Conservation (phyloP, 2,113 vertebrate species). For the Forbesichthys agassizii region DNA sequence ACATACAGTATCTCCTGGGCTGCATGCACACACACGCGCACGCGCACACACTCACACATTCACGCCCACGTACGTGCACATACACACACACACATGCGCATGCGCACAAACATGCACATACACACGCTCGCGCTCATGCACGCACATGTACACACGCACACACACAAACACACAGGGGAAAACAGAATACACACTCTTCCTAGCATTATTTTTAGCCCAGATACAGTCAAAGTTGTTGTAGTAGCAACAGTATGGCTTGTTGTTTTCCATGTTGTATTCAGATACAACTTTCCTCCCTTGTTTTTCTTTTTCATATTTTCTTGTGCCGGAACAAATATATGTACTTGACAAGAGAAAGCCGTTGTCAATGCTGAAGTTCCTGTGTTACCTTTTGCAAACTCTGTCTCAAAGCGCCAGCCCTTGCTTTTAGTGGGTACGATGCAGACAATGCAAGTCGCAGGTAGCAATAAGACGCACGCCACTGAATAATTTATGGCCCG, state of each 20-base stretch:
- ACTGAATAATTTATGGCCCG: slow-evolving; percentile 82
- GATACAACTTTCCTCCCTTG: slow-evolving; percentile 71
- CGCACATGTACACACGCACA: slow-evolving; percentile 7
- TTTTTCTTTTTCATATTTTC: slow-evolving; percentile 75
- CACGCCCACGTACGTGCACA: slow-evolving; percentile 9
- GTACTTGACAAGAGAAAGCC: slow-evolving; percentile 81
- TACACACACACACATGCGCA: slow-evolving; percentile 20
- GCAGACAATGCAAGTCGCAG: slow-evolving; percentile 75
- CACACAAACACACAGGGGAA: slow-evolving; percentile 9
- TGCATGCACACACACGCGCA: slow-evolving; percentile 30
- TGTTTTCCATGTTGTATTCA: slow-evolving; percentile 75
- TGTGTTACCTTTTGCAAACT: slow-evolving; percentile 82
- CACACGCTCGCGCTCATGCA: not conserved
- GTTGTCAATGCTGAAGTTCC: slow-evolving; percentile 81
- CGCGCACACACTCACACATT: slow-evolving; percentile 14
- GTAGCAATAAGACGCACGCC: slow-evolving; percentile 77
- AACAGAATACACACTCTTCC: slow-evolving; percentile 60
- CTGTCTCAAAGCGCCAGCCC: slow-evolving; percentile 79
- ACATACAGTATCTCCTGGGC: slow-evolving; percentile 74
- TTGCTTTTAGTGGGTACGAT: slow-evolving; percentile 74
- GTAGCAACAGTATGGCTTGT: slow-evolving; percentile 71
- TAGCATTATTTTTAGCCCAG: slow-evolving; percentile 73
- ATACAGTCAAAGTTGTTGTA: slow-evolving; percentile 71
- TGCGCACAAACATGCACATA: slow-evolving; percentile 10
- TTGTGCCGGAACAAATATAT: slow-evolving; percentile 77